Conservation (phyloP, 2,113 vertebrate genomes). For the Thunnus maccoyii region DNA sequence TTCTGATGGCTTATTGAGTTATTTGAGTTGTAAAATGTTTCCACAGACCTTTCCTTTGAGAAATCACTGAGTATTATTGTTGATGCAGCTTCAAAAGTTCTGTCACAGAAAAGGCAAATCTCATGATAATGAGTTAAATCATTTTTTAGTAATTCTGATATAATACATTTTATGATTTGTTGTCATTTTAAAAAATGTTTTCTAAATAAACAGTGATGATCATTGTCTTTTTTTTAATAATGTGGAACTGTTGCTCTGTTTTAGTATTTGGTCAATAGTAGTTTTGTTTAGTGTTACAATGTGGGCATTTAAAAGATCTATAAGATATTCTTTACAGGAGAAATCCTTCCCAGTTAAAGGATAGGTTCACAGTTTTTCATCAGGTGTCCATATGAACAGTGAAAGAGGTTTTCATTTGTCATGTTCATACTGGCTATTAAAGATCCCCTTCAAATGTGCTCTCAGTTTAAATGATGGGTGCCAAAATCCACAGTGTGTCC, state of each 20-base stretch:
- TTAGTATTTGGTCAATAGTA: background rate
- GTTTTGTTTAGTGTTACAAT: no score
- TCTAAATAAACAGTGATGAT: conserved; percentile 31
- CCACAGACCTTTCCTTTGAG: background rate
- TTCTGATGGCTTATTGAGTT: background rate
- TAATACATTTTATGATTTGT: background rate
- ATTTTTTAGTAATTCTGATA: background rate
- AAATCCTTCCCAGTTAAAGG: background rate
- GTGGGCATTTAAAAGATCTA: background rate
- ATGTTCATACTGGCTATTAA: no score
- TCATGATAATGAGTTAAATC: background rate
- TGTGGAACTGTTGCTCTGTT: background rate
- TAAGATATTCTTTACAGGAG: background rate
- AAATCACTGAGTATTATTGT: background rate
- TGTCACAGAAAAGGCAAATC: background rate
- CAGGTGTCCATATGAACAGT: no score
- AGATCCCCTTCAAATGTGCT: no score
- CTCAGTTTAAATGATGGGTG: no score
- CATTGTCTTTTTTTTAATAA: background rate
- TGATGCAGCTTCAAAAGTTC: background rate
- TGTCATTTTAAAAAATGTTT: conserved; percentile 1
- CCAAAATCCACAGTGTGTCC: no score
- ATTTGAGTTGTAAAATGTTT: background rate
- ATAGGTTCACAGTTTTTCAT: no score
- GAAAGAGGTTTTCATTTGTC: no score